A percentile compares a stretch with the other conserved stretches of the same genome.
Evolutionary conservation across 2,797 vertebrate genomes (phyloP).

Genomic region (Liparis tanakae): DNA sequence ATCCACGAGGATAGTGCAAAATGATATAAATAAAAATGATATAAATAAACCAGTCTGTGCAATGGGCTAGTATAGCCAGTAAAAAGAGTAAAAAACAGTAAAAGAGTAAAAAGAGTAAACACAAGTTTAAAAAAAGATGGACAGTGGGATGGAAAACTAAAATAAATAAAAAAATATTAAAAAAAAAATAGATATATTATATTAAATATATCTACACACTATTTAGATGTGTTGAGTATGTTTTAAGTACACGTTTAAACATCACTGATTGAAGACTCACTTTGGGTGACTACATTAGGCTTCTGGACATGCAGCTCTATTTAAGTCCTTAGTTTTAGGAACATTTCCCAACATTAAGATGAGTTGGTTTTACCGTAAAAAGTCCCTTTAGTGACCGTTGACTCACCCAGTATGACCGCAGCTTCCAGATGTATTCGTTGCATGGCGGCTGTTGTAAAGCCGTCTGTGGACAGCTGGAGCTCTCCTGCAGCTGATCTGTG

Average conservation of each 20-base stretch:
- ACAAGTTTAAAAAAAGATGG: no score
- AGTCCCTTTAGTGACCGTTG: neutral
- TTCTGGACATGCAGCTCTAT: neutral
- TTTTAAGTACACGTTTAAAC: neutral
- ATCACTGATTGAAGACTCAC: neutral
- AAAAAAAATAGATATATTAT: no score
- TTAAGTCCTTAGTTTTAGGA: neutral
- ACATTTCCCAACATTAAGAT: neutral
- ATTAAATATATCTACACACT: neutral
- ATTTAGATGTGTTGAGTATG: neutral
- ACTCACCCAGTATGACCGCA: slow-evolving; percentile 75
- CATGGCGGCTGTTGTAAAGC: slow-evolving; percentile 57
- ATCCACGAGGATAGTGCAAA: no score
- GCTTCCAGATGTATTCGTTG: slow-evolving; percentile 38
- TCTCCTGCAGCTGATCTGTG: slow-evolving; percentile 35
- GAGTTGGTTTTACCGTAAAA: neutral
- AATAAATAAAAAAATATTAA: no score
- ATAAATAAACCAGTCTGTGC: no score
- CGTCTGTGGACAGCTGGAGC: slow-evolving; percentile 47
- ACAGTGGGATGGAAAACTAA: no score
- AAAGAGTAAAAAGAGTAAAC: no score
- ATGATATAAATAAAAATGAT: no score
- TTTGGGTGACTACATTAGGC: neutral
- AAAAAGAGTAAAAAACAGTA: no score
- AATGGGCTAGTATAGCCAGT: no score